Evolutionary conservation across 2,113 vertebrate genomes (phyloP).

Genomic region (Mellivora capensis): DNA sequence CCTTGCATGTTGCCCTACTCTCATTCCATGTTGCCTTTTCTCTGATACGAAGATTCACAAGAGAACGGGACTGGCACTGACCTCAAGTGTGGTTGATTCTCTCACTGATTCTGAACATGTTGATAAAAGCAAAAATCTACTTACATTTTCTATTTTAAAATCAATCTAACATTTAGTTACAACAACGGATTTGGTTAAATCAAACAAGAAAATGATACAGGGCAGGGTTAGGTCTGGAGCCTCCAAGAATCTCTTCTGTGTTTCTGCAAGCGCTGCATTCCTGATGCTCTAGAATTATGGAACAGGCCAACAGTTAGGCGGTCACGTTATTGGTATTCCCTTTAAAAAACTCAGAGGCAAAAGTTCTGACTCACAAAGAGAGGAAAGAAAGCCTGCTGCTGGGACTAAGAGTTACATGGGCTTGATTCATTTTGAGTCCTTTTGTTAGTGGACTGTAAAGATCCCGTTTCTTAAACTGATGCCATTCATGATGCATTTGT

Average conservation of each 20-base stretch:
- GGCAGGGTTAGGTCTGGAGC: not conserved
- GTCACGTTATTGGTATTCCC: not conserved
- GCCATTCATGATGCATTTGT: not conserved
- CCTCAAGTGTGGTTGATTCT: not conserved
- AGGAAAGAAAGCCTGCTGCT: not conserved
- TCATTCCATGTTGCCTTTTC: not conserved
- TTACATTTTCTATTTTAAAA: not conserved
- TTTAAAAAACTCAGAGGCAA: not conserved
- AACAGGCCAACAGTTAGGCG: not conserved
- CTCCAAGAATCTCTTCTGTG: not conserved
- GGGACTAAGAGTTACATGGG: not conserved
- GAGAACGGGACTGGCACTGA: not conserved
- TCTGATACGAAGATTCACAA: slow-evolving; percentile 15
- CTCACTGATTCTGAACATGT: not conserved
- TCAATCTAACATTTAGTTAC: not conserved
- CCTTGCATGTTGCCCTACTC: not conserved
- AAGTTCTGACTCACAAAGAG: not conserved
- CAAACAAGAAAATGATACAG: not conserved
- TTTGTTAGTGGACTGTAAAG: not conserved
- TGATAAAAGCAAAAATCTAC: slow-evolving; percentile 20
- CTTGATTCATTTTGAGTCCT: not conserved
- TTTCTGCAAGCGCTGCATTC: not conserved
- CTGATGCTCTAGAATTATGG: not conserved
- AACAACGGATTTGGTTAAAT: slow-evolving; percentile 10
- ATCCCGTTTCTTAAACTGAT: not conserved